Percentiles rank a stretch among this genome's conserved stretches.
Conservation (phyloP, 2,113 vertebrate genomes). For the Melanostigma gelatinosum region DNA sequence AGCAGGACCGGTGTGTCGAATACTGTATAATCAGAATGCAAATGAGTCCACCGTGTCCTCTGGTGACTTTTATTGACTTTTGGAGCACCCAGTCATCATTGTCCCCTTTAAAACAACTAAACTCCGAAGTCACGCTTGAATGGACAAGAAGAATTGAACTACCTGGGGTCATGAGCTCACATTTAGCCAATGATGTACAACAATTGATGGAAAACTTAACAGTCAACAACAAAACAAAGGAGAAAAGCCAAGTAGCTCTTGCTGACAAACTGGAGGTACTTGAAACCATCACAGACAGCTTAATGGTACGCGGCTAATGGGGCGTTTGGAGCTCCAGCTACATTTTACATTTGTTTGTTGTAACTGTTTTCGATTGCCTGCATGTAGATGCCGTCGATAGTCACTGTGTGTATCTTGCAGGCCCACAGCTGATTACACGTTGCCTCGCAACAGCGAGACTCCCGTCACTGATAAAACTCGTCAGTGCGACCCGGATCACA, state of each 20-base stretch:
- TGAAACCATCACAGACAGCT: background rate
- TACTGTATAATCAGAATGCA: slow-evolving; percentile 41
- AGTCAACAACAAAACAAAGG: background rate
- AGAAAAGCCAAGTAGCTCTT: background rate
- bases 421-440: background rate
- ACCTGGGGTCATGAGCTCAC: background rate
- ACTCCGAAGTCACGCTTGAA: background rate
- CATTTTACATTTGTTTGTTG: background rate
- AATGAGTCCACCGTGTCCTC: slow-evolving; percentile 41
- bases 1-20: slow-evolving; percentile 27
- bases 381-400: background rate
- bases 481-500: slow-evolving; percentile 6
- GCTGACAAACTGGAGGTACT: background rate
- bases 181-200: background rate
- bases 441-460: slow-evolving; percentile 29
- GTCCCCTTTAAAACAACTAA: background rate
- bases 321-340: background rate
- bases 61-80: slow-evolving; percentile 25
- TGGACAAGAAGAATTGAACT: background rate
- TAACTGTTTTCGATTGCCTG: background rate
- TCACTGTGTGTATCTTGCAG: slow-evolving; percentile 5
- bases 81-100: background rate
- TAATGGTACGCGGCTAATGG: background rate
- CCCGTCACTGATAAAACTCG: slow-evolving; percentile 22
- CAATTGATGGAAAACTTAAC: background rate